Evolutionary conservation across 2,797 vertebrate species (phyloP).

Genomic region (Sebastes steindachneri): DNA sequence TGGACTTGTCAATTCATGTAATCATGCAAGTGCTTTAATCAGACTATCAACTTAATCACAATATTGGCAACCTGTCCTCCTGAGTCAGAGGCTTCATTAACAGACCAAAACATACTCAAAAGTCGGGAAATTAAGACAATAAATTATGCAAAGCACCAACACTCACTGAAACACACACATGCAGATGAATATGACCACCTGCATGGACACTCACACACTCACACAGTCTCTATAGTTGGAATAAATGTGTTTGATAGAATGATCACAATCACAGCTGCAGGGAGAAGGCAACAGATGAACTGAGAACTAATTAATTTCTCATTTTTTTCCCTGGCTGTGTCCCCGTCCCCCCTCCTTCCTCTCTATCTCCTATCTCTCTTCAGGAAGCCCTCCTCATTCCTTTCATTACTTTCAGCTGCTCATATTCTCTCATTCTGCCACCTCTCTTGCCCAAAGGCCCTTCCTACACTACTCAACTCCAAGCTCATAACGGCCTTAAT

Average conservation of each 20-base stretch:
- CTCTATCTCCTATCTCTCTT: constrained; percentile 45
- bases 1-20: no score
- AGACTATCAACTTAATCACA: background rate
- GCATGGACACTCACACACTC: background rate
- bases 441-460: constrained; percentile 54
- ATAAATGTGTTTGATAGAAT: constrained; percentile 61
- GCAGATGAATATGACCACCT: background rate
- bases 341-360: background rate
- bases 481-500: constrained; percentile 76
- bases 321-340: constrained; percentile 27
- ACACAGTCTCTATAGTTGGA: background rate
- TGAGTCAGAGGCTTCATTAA: background rate
- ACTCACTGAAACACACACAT: background rate
- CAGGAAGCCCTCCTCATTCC: constrained; percentile 32
- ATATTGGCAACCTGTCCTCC: background rate
- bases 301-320: constrained; percentile 72
- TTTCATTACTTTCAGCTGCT: constrained; percentile 54
- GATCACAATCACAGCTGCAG: constrained; percentile 68
- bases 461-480: constrained; percentile 53
- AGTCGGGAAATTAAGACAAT: background rate
- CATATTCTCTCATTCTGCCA: constrained; percentile 41
- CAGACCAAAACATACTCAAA: background rate
- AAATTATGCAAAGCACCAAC: background rate
- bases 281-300: constrained; percentile 66
- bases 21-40: background rate